phyloP scores from a whole-genome alignment of 2,113 vertebrate species.

The Tauraco erythrolophus region DNA sequence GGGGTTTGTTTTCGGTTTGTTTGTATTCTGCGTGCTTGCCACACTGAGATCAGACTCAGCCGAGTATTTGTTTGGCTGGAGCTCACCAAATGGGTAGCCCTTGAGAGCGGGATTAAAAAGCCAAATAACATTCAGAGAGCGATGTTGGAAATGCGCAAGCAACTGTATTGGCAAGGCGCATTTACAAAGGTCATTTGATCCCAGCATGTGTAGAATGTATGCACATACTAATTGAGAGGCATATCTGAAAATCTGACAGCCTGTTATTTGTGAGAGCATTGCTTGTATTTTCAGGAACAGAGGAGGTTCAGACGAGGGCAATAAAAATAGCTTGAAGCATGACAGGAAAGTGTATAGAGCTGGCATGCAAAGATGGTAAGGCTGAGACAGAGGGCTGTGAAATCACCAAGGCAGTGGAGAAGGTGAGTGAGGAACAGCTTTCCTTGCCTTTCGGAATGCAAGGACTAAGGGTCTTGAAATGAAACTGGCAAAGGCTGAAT shows the following conservation, averaged over 20 bases:
- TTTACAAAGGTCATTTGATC: constrained; percentile 19
- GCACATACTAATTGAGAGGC: constrained; percentile 29
- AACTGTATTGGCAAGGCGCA: background rate
- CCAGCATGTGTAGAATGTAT: constrained; percentile 28
- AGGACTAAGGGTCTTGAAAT: background rate
- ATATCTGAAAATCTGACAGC: constrained; percentile 7
- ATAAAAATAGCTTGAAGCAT: background rate
- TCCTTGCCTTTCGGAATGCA: background rate
- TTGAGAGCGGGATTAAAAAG: background rate
- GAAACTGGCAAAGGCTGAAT: background rate
- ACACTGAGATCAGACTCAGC: background rate
- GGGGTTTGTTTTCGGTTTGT: background rate
- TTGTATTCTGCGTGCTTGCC: background rate
- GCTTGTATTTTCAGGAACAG: constrained; percentile 1
- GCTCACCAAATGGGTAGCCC: background rate
- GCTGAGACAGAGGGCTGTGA: background rate
- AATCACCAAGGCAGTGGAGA: background rate
- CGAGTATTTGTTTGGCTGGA: background rate
- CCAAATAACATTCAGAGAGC: background rate
- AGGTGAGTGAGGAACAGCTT: background rate
- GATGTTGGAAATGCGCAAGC: background rate
- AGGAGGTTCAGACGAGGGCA: background rate
- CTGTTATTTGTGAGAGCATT: constrained; percentile 3
- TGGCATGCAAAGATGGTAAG: background rate
- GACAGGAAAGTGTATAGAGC: background rate